These are phyloP conservation scores for Leptobrachium ailaonicum DNA, from an alignment of 2,113 vertebrate species.

Conservation along the genomic window DNA sequence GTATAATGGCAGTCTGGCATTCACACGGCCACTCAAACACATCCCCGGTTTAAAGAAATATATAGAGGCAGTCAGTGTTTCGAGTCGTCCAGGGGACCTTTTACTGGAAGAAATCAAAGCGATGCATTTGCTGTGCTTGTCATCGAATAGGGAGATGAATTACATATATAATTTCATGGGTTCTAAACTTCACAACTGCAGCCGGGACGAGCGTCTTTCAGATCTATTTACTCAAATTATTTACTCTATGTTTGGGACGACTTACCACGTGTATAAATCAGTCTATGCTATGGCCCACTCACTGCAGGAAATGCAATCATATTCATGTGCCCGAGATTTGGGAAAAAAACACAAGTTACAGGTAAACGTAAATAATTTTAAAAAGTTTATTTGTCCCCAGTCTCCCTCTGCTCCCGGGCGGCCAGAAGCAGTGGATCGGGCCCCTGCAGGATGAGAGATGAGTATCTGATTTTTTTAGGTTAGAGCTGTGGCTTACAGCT, in stretches of 20 bases:
- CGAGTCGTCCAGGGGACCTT: neutral
- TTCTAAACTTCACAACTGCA: neutral
- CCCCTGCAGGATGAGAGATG: too few species aligned
- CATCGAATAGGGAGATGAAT: neutral
- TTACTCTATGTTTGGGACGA: neutral
- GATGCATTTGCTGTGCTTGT: neutral
- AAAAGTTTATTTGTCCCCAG: too few species aligned
- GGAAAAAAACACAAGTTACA: too few species aligned
- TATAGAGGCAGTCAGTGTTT: neutral
- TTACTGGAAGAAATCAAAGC: neutral
- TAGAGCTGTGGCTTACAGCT: too few species aligned
- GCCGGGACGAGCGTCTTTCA: neutral
- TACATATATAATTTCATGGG: neutral
- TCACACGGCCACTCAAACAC: neutral
- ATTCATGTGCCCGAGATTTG: too few species aligned
- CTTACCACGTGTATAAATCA: slow-evolving; percentile 22
- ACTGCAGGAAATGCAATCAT: neutral
- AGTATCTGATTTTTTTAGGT: too few species aligned
- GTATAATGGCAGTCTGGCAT: slow-evolving; percentile 7
- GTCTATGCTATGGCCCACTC: slow-evolving; percentile 3
- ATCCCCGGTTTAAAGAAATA: neutral
- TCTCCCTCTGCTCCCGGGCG: too few species aligned
- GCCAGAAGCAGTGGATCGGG: too few species aligned
- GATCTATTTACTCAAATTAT: neutral
- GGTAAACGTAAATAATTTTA: too few species aligned